Evolutionary conservation across 2,113 vertebrate species (phyloP).

Genomic region (Colius striatus): DNA sequence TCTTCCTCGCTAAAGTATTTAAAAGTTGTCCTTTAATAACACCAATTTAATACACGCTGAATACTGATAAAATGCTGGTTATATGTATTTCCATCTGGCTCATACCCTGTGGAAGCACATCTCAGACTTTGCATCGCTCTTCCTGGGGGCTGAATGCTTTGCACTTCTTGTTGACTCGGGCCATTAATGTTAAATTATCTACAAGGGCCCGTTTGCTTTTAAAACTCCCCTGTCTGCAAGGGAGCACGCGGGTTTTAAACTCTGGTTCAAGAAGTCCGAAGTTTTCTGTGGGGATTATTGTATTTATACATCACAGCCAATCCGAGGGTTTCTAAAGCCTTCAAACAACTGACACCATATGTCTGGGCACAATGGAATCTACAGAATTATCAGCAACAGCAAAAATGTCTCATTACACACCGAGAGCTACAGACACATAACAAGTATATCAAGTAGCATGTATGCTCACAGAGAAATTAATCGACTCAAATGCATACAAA

Average conservation of each 20-base stretch:
- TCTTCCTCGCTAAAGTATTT: not conserved
- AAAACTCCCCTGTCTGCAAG: conserved; percentile 56
- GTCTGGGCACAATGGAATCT: conserved; percentile 43
- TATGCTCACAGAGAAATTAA: conserved; percentile 49
- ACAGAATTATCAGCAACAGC: conserved; percentile 53
- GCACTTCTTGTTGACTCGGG: conserved; percentile 52
- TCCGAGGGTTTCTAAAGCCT: conserved; percentile 17
- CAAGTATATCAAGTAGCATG: conserved; percentile 27
- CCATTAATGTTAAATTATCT: conserved; percentile 62
- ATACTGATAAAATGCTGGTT: not conserved
- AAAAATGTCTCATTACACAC: conserved; percentile 63
- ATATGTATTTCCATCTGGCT: conserved; percentile 39
- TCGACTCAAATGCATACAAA: conserved; percentile 54
- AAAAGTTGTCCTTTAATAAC: conserved; percentile 8
- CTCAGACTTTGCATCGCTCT: not conserved
- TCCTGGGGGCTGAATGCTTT: conserved; percentile 8
- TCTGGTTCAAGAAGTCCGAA: conserved; percentile 37
- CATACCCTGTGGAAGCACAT: not conserved
- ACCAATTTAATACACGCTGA: not conserved
- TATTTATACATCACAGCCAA: conserved; percentile 51
- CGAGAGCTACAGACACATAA: not conserved
- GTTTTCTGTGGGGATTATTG: conserved; percentile 59
- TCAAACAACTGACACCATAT: conserved; percentile 61
- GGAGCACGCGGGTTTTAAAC: not conserved
- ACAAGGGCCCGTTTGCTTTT: conserved; percentile 57